These are phyloP conservation scores for Melanotaenia parkinsoni DNA, from an alignment of 2,797 vertebrate species.

Conservation along the genomic window DNA sequence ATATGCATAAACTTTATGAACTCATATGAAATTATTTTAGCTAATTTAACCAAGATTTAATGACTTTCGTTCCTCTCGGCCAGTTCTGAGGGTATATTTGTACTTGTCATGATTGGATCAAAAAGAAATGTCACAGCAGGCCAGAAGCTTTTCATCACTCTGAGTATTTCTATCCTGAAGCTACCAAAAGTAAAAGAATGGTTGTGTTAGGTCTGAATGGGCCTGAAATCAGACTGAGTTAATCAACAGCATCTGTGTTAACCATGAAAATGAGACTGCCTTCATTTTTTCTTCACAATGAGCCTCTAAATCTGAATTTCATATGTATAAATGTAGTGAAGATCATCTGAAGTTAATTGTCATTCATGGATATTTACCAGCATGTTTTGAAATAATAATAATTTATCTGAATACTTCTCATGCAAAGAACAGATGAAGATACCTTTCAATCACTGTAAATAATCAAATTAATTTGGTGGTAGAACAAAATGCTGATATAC, in stretches of 20 bases:
- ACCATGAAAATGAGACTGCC: background rate
- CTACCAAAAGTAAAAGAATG: background rate
- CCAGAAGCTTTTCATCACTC: too few species aligned
- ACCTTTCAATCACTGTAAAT: background rate
- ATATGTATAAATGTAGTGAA: background rate
- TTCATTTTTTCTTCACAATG: background rate
- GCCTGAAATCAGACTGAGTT: background rate
- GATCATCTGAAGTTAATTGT: background rate
- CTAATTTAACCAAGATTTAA: background rate
- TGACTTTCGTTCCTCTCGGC: background rate
- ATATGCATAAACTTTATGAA: background rate
- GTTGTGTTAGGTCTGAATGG: background rate
- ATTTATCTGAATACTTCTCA: background rate
- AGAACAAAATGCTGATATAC: background rate
- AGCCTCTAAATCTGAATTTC: background rate
- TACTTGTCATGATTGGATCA: background rate
- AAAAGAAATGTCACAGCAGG: background rate
- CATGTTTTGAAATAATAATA: background rate
- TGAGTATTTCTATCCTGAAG: background rate
- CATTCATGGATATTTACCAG: background rate
- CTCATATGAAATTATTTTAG: background rate
- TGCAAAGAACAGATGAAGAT: background rate
- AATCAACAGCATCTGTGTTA: constrained; percentile 12
- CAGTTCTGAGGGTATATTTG: background rate
- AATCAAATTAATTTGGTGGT: background rate